Conservation (phyloP, 1,140 invertebrate species). For the Arion vulgaris region DNA sequence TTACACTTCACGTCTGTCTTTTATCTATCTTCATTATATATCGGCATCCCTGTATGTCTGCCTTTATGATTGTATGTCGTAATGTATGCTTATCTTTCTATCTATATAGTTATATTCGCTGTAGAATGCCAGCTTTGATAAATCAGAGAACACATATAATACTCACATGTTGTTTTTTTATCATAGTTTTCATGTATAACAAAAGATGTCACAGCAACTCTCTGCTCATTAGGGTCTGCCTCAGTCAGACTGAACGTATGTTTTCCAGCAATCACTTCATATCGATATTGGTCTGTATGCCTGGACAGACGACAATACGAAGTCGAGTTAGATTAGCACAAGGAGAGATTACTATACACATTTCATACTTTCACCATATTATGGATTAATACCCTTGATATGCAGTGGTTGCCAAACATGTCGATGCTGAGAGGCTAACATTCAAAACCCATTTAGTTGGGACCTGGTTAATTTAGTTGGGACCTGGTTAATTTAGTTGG, state of each 20-base stretch:
- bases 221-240: neutral
- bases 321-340: too few species aligned
- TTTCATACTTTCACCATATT: too few species aligned
- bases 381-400: too few species aligned
- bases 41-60: neutral
- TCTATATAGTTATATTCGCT: neutral
- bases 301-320: too few species aligned
- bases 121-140: too few species aligned
- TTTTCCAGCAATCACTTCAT: conserved; percentile 26
- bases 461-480: too few species aligned
- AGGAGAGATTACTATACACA: too few species aligned
- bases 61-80: neutral
- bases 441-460: too few species aligned
- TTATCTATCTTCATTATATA: neutral
- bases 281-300: neutral
- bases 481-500: too few species aligned
- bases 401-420: too few species aligned
- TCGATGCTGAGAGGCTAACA: too few species aligned
- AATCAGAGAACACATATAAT: neutral
- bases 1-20: too few species aligned
- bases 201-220: conserved; percentile 2
- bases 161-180: neutral
- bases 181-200: conserved; percentile 6
- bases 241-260: neutral
- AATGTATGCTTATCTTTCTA: neutral